Base-by-base conservation (phyloP, 2,113 vertebrate species). In the Platichthys stellatus region DNA sequence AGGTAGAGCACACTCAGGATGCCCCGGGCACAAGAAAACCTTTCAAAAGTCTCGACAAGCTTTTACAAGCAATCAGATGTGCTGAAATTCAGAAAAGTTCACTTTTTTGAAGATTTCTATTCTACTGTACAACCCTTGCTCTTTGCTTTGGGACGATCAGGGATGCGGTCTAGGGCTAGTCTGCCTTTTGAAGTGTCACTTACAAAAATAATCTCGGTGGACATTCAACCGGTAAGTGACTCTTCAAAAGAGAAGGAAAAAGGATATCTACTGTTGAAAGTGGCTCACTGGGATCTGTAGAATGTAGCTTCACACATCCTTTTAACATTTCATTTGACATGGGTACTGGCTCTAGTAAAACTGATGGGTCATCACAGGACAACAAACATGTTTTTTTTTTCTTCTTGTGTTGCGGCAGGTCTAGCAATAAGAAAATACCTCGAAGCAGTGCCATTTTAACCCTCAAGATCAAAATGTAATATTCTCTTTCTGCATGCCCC, bases 171-270 rank as follows among this genome's bases (percentile, higher is more conserved):
- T 13, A 28, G 24, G 31, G 56, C 75, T 45, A 56, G 60, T 40
- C 59, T 21, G 6, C 63, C 45, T 81, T 81, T 74, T 78, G 76
- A 82, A 74, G 68, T 86, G 79, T 76, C 70, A 71, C 23, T 84
- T 78, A 65, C 14, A 23, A 53, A 53, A 14, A 68, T 59, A 40
- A 57, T 71, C 31, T 74, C 40, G 71, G 21, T 40, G 51, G 49
- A 57, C 63, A 47, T 54, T 78, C n/a, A 49, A n/a, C 64, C 62
- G 35, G 24, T 72, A 72, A 88, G 67, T 79, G 82, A 76, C 69
- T 77, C 70, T 85, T 78, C 68, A 81, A 49, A 78, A 49, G 28
- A 67, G 24, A 18, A 49, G 71, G 72, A 23, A 53, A 76, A 83
- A 72, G 12, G 20, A 61, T 69, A 70, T 63, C 57, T 60, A 21